These are phyloP conservation scores for Microvelia longipes DNA, from an alignment of 1,140 invertebrate genomes.

Conservation along the genomic window DNA sequence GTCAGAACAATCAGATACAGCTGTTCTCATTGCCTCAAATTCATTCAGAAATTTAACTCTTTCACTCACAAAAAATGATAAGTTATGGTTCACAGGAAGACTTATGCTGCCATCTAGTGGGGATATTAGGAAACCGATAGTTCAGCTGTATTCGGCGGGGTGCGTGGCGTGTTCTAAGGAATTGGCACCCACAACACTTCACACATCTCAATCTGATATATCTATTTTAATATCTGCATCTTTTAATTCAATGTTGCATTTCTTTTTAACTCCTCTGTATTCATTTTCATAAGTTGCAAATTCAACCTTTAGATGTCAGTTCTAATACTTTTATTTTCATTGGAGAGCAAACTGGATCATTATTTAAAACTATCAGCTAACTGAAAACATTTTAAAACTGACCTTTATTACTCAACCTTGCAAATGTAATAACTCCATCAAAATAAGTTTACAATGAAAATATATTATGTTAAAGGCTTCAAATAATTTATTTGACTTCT, in stretches of 20 bases:
- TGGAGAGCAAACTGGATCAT: too few relatives aligned
- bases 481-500: too few relatives aligned
- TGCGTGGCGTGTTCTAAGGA: constrained; percentile 42
- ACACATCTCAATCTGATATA: not conserved
- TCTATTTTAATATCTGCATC: not conserved
- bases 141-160: constrained; percentile 44
- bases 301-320: too few relatives aligned
- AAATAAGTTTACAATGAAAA: too few relatives aligned
- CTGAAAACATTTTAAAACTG: too few relatives aligned
- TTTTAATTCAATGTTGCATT: not conserved
- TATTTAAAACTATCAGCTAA: too few relatives aligned
- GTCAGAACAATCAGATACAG: constrained; percentile 31
- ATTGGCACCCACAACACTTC: not conserved
- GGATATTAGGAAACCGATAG: constrained; percentile 27
- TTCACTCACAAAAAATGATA: constrained; percentile 45
- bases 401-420: too few relatives aligned
- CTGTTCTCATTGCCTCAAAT: constrained; percentile 41
- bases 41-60: constrained; percentile 55
- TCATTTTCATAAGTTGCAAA: too few relatives aligned
- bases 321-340: too few relatives aligned
- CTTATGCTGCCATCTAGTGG: constrained; percentile 28
- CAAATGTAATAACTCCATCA: too few relatives aligned
- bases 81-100: constrained; percentile 50
- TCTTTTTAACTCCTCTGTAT: not conserved
- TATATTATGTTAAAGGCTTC: too few relatives aligned